Evolutionary conservation across 2,113 vertebrate genomes (phyloP).

Genomic region (Pedetes capensis): DNA sequence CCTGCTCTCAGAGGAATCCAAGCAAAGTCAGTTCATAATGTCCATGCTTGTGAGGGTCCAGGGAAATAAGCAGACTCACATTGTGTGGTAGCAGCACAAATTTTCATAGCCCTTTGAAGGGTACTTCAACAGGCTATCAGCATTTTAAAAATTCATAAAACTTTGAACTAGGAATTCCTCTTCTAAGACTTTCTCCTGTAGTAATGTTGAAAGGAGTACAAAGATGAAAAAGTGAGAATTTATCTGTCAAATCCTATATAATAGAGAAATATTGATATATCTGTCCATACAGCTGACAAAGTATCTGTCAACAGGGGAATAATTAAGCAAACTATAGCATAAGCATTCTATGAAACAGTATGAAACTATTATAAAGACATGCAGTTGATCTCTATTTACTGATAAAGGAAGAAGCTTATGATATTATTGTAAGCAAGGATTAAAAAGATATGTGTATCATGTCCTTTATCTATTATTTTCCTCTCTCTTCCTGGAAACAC

Average conservation of each 20-base stretch:
- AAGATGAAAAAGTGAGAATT: not conserved
- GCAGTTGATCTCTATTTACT: not conserved
- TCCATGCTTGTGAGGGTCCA: not conserved
- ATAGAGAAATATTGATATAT: not conserved
- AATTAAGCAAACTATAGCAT: not conserved
- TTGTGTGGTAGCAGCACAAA: not conserved
- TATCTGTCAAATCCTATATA: not conserved
- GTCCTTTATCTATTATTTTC: not conserved
- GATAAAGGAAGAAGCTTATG: not conserved
- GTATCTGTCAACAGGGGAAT: not conserved
- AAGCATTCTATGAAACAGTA: not conserved
- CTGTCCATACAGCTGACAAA: not conserved
- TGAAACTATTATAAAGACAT: not conserved
- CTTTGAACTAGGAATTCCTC: not conserved
- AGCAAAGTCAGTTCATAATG: not conserved
- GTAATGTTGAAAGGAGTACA: not conserved
- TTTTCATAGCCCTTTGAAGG: not conserved
- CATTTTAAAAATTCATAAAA: not conserved
- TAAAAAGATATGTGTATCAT: not conserved
- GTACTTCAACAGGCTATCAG: not conserved
- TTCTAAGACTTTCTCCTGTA: not conserved
- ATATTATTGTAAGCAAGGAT: not conserved
- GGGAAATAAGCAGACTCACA: not conserved
- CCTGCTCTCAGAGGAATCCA: not conserved
- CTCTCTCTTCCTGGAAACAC: not conserved